These are phyloP conservation scores for Drosophila sulfurigaster DNA, from an alignment of 1,140 invertebrate genomes.

Conservation along the genomic window DNA sequence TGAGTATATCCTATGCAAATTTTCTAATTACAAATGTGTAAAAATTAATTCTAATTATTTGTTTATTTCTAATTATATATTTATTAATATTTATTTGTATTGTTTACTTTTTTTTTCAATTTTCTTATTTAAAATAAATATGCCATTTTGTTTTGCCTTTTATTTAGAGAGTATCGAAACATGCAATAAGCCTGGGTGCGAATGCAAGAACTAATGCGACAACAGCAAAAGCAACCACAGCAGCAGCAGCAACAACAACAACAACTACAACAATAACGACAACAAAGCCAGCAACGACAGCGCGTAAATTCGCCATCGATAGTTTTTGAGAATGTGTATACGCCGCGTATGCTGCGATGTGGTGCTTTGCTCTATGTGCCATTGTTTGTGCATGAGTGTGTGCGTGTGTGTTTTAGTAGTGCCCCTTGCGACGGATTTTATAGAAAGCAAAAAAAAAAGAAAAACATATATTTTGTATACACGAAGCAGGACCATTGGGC, in stretches of 20 bases:
- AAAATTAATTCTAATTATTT: neutral
- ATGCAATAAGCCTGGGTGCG: constrained; percentile 32
- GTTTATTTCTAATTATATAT: no score
- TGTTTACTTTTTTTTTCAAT: neutral
- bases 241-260: constrained; percentile 47
- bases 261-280: constrained; percentile 49
- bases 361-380: constrained; percentile 7
- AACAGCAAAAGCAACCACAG: constrained; percentile 35
- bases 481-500: constrained; percentile 41
- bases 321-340: constrained; percentile 78
- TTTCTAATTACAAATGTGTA: neutral
- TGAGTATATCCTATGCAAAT: neutral
- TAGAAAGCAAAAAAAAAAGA: constrained; percentile 35
- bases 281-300: constrained; percentile 35
- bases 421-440: constrained; percentile 47
- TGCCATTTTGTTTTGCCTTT: no score
- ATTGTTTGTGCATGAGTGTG: constrained; percentile 18
- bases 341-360: constrained; percentile 34
- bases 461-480: constrained; percentile 53
- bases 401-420: constrained; percentile 46
- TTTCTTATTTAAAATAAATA: neutral
- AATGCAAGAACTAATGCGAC: constrained; percentile 63
- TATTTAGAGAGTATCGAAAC: constrained; percentile 26
- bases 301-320: constrained; percentile 75
- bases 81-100: no score